Base-by-base conservation (phyloP, 2,113 vertebrate genomes). In the Gasterosteus aculeatus region DNA sequence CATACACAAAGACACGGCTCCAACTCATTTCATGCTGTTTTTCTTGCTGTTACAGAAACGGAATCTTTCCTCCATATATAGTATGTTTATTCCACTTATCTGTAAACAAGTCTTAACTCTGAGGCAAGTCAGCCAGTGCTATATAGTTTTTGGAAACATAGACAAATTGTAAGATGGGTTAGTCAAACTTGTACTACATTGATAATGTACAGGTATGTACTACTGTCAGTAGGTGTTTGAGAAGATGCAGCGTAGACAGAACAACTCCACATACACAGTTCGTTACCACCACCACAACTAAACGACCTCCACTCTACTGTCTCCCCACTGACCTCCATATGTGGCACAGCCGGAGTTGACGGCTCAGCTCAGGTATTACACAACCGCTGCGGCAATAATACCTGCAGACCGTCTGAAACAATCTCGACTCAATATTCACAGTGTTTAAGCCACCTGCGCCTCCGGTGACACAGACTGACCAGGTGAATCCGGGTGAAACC, bases 321-420 rank as follows among this genome's bases (percentile, higher is more conserved):
- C 72, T 74, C 49, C 47, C 22, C 53, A 9, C 56, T 83, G 79
- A 81, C 81, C 77, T 86, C 85, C 85, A 86, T 82, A n/a, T n/a
- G n/a, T 56, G 72, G 49, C 71, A 47, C 71, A 54, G 68, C 62
- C 78, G 69, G 47, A 31, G 61, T 70, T 31, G 31, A 74, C 77
- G 22, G 63, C 33, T 69, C 39, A 46, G 42, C 62, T 83, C 57
- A 62, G 58, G 62, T 64, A 41, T 75, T 47, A 26, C 22, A 9
- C 49, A 38, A 46, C 58, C 33, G 74, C 62, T 46, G 51, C 35
- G 5, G 53, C 53, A 56, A n/a, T 38, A 75, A 49, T 31, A 42
- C 22, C 75, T 62, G 35, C 70, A 62, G 58, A 22, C 72, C 38
- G 7, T 80, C 29, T 63, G 19, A 77, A 82, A 80, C 80, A 78